These are phyloP conservation scores for Microcebus griseorufus DNA, from an alignment of 2,113 vertebrate genomes.

Conservation along the genomic window DNA sequence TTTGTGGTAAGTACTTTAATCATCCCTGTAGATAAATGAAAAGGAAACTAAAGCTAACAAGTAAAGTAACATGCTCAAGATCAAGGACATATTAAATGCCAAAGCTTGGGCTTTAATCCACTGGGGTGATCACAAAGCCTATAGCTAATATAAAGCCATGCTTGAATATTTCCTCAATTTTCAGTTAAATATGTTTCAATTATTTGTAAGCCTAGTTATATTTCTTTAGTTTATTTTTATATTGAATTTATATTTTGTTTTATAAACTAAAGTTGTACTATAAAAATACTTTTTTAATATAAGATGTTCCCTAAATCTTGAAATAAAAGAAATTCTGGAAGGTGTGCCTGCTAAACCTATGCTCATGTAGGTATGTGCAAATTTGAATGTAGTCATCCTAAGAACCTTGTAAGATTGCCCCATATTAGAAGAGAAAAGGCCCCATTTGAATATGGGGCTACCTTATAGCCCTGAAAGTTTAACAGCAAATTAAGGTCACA, in stretches of 20 bases:
- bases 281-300: neutral
- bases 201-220: neutral
- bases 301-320: neutral
- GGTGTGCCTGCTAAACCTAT: neutral
- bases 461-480: neutral
- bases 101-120: neutral
- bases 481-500: neutral
- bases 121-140: neutral
- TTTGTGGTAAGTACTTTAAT: neutral
- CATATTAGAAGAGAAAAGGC: neutral
- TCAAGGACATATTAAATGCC: neutral
- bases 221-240: neutral
- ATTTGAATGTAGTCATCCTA: neutral
- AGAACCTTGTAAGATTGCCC: neutral
- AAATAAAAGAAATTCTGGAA: neutral
- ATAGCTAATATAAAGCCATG: neutral
- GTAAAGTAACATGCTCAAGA: neutral
- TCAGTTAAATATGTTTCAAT: neutral
- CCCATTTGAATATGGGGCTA: neutral
- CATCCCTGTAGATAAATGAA: neutral
- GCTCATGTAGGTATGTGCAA: neutral
- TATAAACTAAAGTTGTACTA: neutral
- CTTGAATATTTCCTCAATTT: neutral
- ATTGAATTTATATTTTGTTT: neutral
- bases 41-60: neutral